Evolutionary conservation across 2,113 vertebrate genomes (phyloP).

Genomic region (Mola mola): DNA sequence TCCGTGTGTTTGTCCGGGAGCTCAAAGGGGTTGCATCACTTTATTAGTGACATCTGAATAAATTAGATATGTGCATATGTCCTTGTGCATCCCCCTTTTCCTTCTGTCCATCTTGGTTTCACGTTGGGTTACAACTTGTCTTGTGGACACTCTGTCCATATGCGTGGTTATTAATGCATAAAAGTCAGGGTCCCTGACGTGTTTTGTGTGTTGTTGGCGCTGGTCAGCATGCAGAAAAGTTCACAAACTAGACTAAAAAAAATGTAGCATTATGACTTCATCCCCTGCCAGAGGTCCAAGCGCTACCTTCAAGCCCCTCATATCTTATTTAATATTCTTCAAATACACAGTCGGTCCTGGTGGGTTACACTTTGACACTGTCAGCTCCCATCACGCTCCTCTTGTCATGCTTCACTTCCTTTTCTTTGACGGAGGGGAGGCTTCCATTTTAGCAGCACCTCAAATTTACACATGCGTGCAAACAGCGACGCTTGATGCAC

Average conservation of each 20-base stretch:
- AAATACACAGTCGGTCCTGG: too few species aligned
- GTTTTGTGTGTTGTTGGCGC: not conserved
- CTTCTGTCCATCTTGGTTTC: too few species aligned
- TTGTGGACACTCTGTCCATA: not conserved
- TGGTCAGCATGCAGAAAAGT: not conserved
- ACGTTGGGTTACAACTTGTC: too few species aligned
- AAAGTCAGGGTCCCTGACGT: not conserved
- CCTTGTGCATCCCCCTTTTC: not conserved
- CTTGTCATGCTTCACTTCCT: too few species aligned
- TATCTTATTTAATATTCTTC: constrained; percentile 25
- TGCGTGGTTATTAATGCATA: not conserved
- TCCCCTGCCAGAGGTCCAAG: not conserved
- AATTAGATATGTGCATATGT: not conserved
- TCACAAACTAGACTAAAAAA: not conserved
- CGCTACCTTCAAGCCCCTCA: constrained; percentile 17
- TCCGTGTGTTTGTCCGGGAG: not conserved
- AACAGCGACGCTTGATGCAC: too few species aligned
- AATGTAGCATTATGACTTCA: too few species aligned
- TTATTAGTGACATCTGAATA: constrained; percentile 15
- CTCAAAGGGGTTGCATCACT: not conserved
- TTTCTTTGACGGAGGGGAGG: too few species aligned
- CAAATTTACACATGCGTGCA: too few species aligned
- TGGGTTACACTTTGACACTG: too few species aligned
- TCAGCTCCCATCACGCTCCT: too few species aligned
- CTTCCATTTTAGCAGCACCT: too few species aligned